A percentile compares a stretch with the other conserved stretches of the same genome.
Conservation (phyloP, 2,797 vertebrate species). For the Halcyon leucocephala region DNA sequence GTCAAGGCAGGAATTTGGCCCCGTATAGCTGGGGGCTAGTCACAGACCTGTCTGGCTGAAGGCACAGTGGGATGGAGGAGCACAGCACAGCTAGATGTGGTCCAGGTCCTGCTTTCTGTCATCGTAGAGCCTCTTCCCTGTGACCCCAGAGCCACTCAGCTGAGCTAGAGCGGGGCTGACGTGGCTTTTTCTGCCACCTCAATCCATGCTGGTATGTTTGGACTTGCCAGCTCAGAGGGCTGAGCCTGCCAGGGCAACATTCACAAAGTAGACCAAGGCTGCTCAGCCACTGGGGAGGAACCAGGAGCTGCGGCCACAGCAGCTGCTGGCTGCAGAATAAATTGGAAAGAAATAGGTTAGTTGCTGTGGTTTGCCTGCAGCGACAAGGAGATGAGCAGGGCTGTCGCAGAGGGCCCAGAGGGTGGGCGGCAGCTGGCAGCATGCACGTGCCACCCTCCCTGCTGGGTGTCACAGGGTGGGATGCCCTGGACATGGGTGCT, state of each 20-base stretch:
- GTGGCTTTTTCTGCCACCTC: background rate
- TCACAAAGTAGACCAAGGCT: background rate
- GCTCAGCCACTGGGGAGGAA: background rate
- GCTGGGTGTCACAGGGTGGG: background rate
- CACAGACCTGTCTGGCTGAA: background rate
- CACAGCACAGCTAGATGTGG: background rate
- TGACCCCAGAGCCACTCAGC: background rate
- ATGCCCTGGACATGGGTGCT: background rate
- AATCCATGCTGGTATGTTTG: background rate
- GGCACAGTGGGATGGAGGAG: rapidly evolving
- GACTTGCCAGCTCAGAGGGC: background rate
- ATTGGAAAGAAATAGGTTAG: background rate
- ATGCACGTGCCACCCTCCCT: background rate
- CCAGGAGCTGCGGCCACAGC: background rate
- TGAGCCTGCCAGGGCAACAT: background rate
- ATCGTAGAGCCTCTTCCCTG: background rate
- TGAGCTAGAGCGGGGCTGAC: background rate
- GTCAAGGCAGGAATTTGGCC: background rate
- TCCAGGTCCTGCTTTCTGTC: background rate
- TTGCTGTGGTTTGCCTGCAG: background rate
- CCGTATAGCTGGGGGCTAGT: background rate
- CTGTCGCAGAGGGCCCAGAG: rapidly evolving
- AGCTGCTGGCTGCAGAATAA: background rate
- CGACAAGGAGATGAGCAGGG: background rate
- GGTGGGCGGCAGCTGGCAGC: background rate